A percentile compares a stretch with the other conserved stretches of the same genome.
Conservation (phyloP, 2,888 invertebrate genomes). For the Epirrhoe tristata region DNA sequence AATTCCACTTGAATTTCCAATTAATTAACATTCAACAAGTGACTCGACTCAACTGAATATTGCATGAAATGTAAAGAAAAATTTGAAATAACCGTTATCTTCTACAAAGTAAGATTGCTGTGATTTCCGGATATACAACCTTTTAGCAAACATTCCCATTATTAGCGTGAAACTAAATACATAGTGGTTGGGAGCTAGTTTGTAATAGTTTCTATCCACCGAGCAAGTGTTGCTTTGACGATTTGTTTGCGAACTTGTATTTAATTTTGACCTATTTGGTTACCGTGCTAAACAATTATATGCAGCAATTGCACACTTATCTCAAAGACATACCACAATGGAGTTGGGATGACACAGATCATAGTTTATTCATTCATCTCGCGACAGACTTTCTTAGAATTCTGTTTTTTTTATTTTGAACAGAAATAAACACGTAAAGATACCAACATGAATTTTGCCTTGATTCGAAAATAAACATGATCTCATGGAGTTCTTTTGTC, state of each 20-base stretch:
- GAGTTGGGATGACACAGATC: not conserved
- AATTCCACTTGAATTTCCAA: constrained; percentile 21
- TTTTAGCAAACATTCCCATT: constrained; percentile 45
- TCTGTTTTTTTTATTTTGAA: not conserved
- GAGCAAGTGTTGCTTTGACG: constrained; percentile 15
- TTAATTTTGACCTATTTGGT: constrained; percentile 24
- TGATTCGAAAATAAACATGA: constrained; percentile 9
- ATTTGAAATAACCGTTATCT: constrained; percentile 35
- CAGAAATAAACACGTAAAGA: too few species aligned
- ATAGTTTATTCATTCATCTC: not conserved
- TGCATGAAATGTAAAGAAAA: constrained; percentile 39
- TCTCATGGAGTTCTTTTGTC: not conserved
- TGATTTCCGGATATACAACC: constrained; percentile 18
- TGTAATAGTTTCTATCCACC: constrained; percentile 28
- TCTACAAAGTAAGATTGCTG: constrained; percentile 35
- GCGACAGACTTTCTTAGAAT: not conserved
- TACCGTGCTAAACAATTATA: constrained; percentile 16
- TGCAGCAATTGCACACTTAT: constrained; percentile 7
- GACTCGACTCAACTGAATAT: constrained; percentile 29
- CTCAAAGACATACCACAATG: constrained; percentile 3
- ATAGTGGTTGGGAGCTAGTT: constrained; percentile 44
- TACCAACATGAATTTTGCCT: too few species aligned
- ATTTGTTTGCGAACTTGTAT: constrained; percentile 5
- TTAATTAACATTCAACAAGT: constrained; percentile 33
- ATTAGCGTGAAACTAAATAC: constrained; percentile 55